phyloP scores from a whole-genome alignment of 2,888 invertebrate genomes.

The Hypselothyrea guttata region DNA sequence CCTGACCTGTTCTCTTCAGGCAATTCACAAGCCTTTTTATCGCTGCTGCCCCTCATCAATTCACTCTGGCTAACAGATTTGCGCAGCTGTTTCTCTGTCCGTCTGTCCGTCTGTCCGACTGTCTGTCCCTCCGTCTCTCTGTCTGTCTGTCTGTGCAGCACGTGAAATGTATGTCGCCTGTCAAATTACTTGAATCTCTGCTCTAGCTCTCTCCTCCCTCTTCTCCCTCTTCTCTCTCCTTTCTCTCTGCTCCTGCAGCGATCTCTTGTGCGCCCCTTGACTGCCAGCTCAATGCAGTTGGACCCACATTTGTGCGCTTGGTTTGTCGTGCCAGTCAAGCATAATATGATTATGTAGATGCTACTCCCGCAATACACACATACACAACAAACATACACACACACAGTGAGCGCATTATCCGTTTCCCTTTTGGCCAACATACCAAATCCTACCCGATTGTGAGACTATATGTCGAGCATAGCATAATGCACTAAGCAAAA shows the following conservation, averaged over 20 bases:
- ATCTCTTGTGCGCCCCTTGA: conserved; percentile 15
- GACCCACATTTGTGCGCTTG: conserved; percentile 75
- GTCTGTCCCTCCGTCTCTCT: conserved; percentile 6
- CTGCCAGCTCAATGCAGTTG: conserved; percentile 62
- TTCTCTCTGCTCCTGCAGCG: conserved; percentile 19
- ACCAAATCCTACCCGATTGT: no score
- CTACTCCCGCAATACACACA: conserved; percentile 34
- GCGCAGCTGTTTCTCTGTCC: conserved; percentile 59
- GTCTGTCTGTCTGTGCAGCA: conserved; percentile 33
- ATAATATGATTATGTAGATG: conserved; percentile 77
- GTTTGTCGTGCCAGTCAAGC: conserved; percentile 76
- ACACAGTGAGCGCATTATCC: conserved; percentile 33
- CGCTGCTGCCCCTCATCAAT: conserved; percentile 75
- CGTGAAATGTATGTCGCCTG: conserved; percentile 77
- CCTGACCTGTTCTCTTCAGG: conserved; percentile 10
- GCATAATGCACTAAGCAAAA: no score
- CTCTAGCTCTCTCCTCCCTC: conserved; percentile 10
- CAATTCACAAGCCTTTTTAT: conserved; percentile 71
- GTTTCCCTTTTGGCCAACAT: conserved; percentile 13
- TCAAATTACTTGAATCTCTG: conserved; percentile 76
- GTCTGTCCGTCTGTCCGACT: conserved; percentile 15
- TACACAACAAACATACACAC: conserved; percentile 13
- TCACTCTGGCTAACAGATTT: conserved; percentile 72
- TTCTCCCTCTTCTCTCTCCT: conserved; percentile 7
- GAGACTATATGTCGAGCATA: background rate